Base-by-base conservation (phyloP, 2,113 vertebrate genomes). In the Craseonycteris thonglongyai region DNA sequence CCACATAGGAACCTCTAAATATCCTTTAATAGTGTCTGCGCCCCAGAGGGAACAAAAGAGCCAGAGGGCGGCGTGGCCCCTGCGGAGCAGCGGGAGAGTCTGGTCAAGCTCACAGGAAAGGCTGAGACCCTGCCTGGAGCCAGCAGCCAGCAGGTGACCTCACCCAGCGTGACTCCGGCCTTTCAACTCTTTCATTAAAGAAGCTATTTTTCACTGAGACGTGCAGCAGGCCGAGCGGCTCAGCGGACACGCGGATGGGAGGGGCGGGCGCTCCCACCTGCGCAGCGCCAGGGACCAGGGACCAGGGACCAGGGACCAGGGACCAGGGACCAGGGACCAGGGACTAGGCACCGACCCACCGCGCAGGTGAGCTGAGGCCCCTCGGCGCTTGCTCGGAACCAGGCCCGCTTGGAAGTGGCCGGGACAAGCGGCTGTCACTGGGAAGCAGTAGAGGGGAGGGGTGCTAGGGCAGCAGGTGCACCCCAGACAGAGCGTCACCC, bases 381-480 rank as follows among this genome's bases (percentile, higher is more conserved):
- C n/a, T 21, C 21, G 35, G 65, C 12, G 1, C 47, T 3, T 58
- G 42, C 6, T 0, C 0, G 2, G 35, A 59, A 40, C 49, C 42
- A 18, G 45, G n/a, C n/a, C 3, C 0, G 2, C 18, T 59, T 90
- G 76, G 42, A 49, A 45, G 38, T 68, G 24, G 16, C 10, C 12
- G 0, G 22, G 8, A 45, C 24, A 1, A 18, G 54, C 22, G 8
- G 92, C 28, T 54, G 38, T 56, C 19, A 1, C 12, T 24, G 63
- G 42, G 78, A 63, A n/a, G 12, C 1, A 18, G 4, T 5, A 16
- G 54, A 59, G 28, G 5, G 18, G 68, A 24, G 6, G 76, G 59
- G 54, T 1, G 1, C 33, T 18, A 9, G 38, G 94, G 84, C 40
- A 74, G 96, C 98, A 98, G 98, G 98, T 98, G 98, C 88, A 95